phyloP scores from a whole-genome alignment of 2,888 invertebrate species.

The Synergus laeviventris region DNA sequence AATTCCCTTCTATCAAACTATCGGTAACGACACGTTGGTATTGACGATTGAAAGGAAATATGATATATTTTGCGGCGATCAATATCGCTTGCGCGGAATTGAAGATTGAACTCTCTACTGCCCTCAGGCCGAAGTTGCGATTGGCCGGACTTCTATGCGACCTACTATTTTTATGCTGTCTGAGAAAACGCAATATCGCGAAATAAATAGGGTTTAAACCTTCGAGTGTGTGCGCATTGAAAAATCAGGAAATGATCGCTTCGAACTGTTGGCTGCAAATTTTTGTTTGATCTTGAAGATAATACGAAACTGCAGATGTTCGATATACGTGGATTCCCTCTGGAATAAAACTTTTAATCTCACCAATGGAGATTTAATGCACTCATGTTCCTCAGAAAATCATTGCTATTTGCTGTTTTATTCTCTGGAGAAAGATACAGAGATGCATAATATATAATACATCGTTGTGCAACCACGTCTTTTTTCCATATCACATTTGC shows the following conservation, averaged over 20 bases:
- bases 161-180: conserved; percentile 17
- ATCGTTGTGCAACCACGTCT: too few species aligned
- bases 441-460: too few species aligned
- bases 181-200: conserved; percentile 13
- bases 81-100: neutral
- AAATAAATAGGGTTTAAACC: neutral
- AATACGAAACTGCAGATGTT: neutral
- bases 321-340: neutral
- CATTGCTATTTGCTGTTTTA: neutral
- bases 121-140: neutral
- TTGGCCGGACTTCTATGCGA: neutral
- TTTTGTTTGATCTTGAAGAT: neutral
- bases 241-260: neutral
- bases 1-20: conserved; percentile 25
- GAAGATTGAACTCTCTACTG: conserved; percentile 1
- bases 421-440: neutral
- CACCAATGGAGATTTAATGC: neutral
- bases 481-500: too few species aligned
- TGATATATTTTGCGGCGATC: conserved; percentile 27
- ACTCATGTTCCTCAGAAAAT: neutral
- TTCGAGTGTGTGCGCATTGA: neutral
- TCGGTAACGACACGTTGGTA: conserved; percentile 35
- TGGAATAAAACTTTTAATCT: neutral
- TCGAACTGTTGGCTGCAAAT: neutral
- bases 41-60: conserved; percentile 33